Evolutionary conservation across 2,888 invertebrate genomes (phyloP), one percentile per base, ranked within the genome.

Genomic region (Caenorhabditis afra): DNA sequence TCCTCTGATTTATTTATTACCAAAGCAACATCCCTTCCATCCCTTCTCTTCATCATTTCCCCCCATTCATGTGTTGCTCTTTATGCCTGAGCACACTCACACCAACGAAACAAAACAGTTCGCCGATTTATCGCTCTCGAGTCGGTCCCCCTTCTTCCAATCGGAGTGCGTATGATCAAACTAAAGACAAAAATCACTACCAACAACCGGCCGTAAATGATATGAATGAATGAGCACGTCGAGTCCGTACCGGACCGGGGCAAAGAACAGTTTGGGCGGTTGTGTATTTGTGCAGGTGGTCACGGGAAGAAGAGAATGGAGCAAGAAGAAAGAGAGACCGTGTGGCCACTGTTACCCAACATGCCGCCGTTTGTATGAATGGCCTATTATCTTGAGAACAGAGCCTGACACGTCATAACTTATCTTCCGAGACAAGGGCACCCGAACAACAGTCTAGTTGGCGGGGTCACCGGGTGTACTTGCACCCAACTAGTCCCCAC

Each of bases 201-300:
- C 29, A 5, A 29, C 29, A 29, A 41, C n/a, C n/a, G 45, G 16
- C 44, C n/a, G 53, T 62, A 71, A 57, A 62, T 71, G 71, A 71
- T 62, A 52, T 16, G 39, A 20, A 58, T 50, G 12, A 37, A 16
- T 10, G 16, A 35, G 14, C 16, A 10, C 29, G 18, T 11, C 12
- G 18, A 16, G 29, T 10, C 18, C 12, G 35, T 22, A 29, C 29
- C 29, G 68, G n/a, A n/a, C n/a, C n/a, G n/a, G n/a, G 53, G 37
- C 52, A 70, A 61, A 61, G 70, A 70, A 70, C 61, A 61, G 8
- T 59, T n/a, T 11, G 37, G 7, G 7, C 37, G 10, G n/a, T n/a
- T n/a, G n/a, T n/a, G n/a, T 70, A 14, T 70, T 70, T 55, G 53
- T 55, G 61, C 55, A 62, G 70, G 61, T 62, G 70, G 61, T 61